These are phyloP conservation scores for Hesperophylax magnus DNA, from an alignment of 1,140 invertebrate genomes.

Conservation along the genomic window DNA sequence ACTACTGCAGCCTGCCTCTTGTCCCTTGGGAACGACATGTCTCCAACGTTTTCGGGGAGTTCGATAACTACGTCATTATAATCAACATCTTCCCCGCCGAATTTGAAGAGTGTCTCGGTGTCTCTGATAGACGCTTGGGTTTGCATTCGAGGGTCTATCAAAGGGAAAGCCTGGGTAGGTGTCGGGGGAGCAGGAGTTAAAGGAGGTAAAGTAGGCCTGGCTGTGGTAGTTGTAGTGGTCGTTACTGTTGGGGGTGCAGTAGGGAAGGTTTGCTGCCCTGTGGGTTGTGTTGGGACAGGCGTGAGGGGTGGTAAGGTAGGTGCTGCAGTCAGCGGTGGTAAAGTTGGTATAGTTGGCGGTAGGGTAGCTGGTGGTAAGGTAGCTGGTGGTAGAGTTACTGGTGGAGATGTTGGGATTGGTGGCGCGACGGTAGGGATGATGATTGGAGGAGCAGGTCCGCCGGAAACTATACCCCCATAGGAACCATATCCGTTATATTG, in stretches of 20 bases:
- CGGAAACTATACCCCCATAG: slow-evolving; percentile 59
- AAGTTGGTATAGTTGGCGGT: neutral
- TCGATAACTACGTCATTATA: slow-evolving; percentile 50
- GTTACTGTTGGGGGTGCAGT: slow-evolving; percentile 51
- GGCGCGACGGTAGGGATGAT: slow-evolving; percentile 45
- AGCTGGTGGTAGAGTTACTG: neutral
- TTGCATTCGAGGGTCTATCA: slow-evolving; percentile 62
- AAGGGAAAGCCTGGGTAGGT: slow-evolving; percentile 55
- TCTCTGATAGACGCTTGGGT: slow-evolving; percentile 61
- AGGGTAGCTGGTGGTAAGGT: neutral
- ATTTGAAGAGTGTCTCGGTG: slow-evolving; percentile 58
- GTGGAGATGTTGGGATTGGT: neutral
- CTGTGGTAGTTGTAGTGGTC: slow-evolving; percentile 61
- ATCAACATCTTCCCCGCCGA: slow-evolving; percentile 45
- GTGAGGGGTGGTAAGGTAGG: slow-evolving; percentile 9
- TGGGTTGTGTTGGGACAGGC: slow-evolving; percentile 45
- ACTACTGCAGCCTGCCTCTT: slow-evolving; percentile 26
- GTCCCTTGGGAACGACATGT: slow-evolving; percentile 61
- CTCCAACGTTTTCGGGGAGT: slow-evolving; percentile 17
- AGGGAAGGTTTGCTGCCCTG: slow-evolving; percentile 37
- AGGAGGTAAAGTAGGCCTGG: slow-evolving; percentile 62
- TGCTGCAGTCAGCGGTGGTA: neutral
- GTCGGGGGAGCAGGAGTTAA: slow-evolving; percentile 63
- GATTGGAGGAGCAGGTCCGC: slow-evolving; percentile 56
- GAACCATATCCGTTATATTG: slow-evolving; percentile 41